Base-by-base conservation (phyloP, 1,140 invertebrate species). In the Lamellibrachia luymesi region DNA sequence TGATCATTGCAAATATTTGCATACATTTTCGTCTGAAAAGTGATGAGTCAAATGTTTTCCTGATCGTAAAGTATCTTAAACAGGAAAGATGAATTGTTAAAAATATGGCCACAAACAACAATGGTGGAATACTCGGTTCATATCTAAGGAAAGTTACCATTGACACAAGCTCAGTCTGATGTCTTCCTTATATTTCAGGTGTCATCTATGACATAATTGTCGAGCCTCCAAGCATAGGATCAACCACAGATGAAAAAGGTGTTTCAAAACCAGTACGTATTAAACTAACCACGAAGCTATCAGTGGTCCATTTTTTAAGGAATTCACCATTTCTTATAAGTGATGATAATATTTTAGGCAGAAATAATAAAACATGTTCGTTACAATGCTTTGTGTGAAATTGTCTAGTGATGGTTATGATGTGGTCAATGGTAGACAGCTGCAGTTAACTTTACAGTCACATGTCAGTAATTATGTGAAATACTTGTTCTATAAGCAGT, bases 191-290 rank as follows among this genome's bases (percentile, higher is more conserved):
- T 94, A 90, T 94, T 93, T 90, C 94, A 99, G 99, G 99, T 93
- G 98, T 99, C 64, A 99, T 99, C 95, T 99, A 99, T 96, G 99
- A 99, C 97, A 98, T 99, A 0, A 99, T 99, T 96, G 98, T 99
- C 91, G 99, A 99, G 96, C 99, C 99, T 80, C 99, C 99, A 0
- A 99, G 98, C 96, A 98, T 99, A 94, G 99, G 99, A 91, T 99
- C 98, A 4, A 99, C 99, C 8, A 99, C 99, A 89, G 99, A 99
- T 97, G 99, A 99, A 96, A 98, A 98, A 96, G 99, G 99, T 25
- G 98, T 99, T 96, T 98, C 98, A 4, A 97, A 98, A 95, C 99
- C 99, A 93, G 96, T 96, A 94, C 94, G 95, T 27, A 51, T 89
- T 2, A 38, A 8, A 6, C 52, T 56, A 80, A 80, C 4, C 25